Percentiles rank a stretch among this genome's conserved stretches.
phyloP scores from a whole-genome alignment of 1,140 invertebrate species.

The Spodoptera litura region DNA sequence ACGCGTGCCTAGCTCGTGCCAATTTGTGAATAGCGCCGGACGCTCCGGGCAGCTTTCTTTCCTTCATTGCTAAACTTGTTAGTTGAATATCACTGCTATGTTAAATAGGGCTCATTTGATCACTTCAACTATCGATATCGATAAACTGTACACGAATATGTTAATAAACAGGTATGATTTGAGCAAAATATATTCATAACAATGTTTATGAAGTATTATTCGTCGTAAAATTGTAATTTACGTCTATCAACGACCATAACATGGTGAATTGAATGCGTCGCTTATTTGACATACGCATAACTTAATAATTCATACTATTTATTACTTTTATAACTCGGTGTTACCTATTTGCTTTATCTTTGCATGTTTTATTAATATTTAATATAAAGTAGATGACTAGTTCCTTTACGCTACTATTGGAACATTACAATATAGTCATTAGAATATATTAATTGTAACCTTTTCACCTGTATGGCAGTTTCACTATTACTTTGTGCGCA shows the following conservation, averaged over 20 bases:
- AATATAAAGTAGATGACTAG: neutral
- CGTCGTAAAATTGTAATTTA: conserved; percentile 38
- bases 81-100: conserved; percentile 80
- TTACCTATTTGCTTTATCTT: neutral
- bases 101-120: conserved; percentile 69
- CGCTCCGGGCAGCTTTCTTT: conserved; percentile 83
- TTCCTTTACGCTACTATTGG: neutral
- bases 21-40: conserved; percentile 85
- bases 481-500: too few relatives aligned
- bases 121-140: conserved; percentile 70
- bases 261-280: conserved; percentile 17
- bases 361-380: neutral
- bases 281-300: conserved; percentile 24
- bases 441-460: too few relatives aligned
- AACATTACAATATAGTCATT: too few relatives aligned
- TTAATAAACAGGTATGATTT: conserved; percentile 37
- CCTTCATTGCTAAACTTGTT: conserved; percentile 84
- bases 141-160: conserved; percentile 52
- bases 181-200: conserved; percentile 30
- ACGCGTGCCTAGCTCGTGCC: conserved; percentile 84
- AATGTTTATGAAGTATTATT: conserved; percentile 35
- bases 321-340: neutral
- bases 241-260: conserved; percentile 23
- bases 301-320: conserved; percentile 29
- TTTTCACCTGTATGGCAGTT: too few relatives aligned